Percentiles rank a stretch among this genome's conserved stretches.
These are phyloP conservation scores for Orchestes rusci DNA, from an alignment of 2,888 invertebrate genomes.

Conservation along the genomic window DNA sequence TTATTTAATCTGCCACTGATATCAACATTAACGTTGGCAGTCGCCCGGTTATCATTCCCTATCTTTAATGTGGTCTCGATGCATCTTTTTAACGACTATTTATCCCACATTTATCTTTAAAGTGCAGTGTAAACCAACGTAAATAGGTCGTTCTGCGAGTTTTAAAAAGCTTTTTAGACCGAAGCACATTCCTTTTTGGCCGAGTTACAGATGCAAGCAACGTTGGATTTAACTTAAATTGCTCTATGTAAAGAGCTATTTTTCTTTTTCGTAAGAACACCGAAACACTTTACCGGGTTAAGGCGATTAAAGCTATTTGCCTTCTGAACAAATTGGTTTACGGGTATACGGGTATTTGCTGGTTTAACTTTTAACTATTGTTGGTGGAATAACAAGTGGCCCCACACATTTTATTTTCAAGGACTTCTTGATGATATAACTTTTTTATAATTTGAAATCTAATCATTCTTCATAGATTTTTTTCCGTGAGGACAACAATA, in stretches of 20 bases:
- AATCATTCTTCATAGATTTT: too few species aligned
- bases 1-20: too few species aligned
- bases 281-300: constrained; percentile 10
- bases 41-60: too few species aligned
- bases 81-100: constrained; percentile 19
- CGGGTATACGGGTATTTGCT: not conserved
- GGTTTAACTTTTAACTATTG: not conserved
- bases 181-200: constrained; percentile 17
- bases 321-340: constrained; percentile 16
- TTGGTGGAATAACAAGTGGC: not conserved
- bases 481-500: too few species aligned
- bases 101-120: constrained; percentile 16
- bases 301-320: constrained; percentile 19
- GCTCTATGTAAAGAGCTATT: constrained; percentile 16
- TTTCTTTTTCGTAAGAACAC: constrained; percentile 10
- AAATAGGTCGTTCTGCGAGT: constrained; percentile 16
- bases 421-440: too few species aligned
- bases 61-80: constrained; percentile 16
- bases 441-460: too few species aligned
- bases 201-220: constrained; percentile 17
- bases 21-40: too few species aligned
- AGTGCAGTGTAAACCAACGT: constrained; percentile 18
- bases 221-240: constrained; percentile 14
- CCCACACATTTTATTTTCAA: too few species aligned
- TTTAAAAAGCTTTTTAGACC: constrained; percentile 18